phyloP scores from a whole-genome alignment of 2,113 vertebrate species.

The Malaclemys terrapin region DNA sequence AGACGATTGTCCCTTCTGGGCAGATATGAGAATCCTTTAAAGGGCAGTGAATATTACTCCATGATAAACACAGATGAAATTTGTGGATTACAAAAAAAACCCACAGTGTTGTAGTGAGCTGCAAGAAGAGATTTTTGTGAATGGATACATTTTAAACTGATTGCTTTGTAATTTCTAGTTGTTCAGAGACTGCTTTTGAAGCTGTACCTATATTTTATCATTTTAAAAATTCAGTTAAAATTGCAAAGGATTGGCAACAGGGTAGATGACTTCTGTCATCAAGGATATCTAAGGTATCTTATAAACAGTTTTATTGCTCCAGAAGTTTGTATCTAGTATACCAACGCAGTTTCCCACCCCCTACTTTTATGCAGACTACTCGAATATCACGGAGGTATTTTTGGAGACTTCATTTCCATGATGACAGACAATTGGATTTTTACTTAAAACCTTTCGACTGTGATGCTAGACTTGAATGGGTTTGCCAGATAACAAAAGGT shows the following conservation, averaged over 20 bases:
- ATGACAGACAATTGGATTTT: constrained; percentile 75
- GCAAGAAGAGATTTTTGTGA: neutral
- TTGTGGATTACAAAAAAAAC: neutral
- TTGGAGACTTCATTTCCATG: constrained; percentile 65
- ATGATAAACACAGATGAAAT: accelerated
- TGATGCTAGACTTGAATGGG: constrained; percentile 91
- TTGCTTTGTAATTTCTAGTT: neutral
- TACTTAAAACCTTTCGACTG: constrained; percentile 91
- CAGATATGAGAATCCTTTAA: neutral
- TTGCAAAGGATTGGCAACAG: neutral
- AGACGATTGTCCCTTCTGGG: neutral
- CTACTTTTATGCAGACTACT: constrained; percentile 60
- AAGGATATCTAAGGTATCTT: neutral
- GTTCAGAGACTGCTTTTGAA: neutral
- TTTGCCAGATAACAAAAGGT: constrained; percentile 95
- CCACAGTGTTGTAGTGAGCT: neutral
- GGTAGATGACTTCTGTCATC: neutral
- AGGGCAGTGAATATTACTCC: neutral
- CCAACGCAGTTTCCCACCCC: neutral
- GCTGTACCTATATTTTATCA: neutral
- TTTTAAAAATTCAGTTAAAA: neutral
- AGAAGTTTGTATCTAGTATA: neutral
- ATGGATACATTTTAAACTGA: neutral
- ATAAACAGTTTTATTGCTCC: neutral
- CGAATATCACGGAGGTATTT: constrained; percentile 53